phyloP scores from a whole-genome alignment of 2,888 invertebrate genomes.

The Sisyra terminalis region DNA sequence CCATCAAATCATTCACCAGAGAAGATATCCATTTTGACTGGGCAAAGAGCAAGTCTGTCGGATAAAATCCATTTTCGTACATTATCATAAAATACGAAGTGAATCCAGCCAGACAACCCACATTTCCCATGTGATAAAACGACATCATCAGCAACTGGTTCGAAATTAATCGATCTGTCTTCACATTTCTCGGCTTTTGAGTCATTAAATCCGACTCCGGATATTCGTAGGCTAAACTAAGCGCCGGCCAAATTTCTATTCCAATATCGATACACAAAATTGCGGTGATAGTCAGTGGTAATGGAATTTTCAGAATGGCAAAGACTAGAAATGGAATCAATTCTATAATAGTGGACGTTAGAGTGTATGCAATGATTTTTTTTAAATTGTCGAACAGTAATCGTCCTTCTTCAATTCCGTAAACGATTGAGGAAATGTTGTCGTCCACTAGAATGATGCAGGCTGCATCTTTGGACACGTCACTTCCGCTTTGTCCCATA shows the following conservation, averaged over 20 bases:
- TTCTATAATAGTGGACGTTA: conserved; percentile 42
- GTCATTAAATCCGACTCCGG: conserved; percentile 33
- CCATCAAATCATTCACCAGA: conserved; percentile 15
- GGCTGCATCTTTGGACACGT: conserved; percentile 45
- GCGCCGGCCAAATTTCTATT: conserved; percentile 40
- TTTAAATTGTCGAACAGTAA: conserved; percentile 44
- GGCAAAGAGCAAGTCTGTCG: background rate
- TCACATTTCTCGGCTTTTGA: conserved; percentile 22
- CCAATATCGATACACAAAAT: conserved; percentile 44
- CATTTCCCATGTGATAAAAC: background rate
- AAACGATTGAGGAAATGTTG: conserved; percentile 40
- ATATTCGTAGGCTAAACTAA: conserved; percentile 38
- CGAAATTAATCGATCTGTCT: background rate
- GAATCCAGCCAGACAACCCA: conserved; percentile 1
- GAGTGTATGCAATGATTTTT: conserved; percentile 42
- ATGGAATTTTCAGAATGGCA: conserved; percentile 22
- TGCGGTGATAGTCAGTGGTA: conserved; percentile 30
- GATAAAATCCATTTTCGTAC: background rate
- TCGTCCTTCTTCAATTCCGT: conserved; percentile 44
- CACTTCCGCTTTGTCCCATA: conserved; percentile 46
- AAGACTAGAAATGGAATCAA: conserved; percentile 38
- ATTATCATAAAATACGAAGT: background rate
- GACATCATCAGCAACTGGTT: background rate
- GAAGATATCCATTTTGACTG: background rate
- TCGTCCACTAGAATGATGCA: conserved; percentile 43